Conservation (phyloP, 2,797 vertebrate genomes). For the Enteromius mattozi region DNA sequence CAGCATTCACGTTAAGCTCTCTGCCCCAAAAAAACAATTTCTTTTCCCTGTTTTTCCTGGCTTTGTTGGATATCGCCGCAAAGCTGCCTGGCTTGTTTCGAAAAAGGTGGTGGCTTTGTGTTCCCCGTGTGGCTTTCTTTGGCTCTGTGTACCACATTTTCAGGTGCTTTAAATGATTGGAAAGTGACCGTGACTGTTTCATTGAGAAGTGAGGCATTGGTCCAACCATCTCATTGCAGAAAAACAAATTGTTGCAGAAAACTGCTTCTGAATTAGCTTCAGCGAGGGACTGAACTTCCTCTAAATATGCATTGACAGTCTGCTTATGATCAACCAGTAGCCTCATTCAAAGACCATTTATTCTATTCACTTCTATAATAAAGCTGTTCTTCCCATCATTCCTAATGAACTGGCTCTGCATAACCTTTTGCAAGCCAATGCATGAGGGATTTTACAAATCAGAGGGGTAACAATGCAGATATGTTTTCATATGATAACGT, state of each 20-base stretch:
- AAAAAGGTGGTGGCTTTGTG: conserved; percentile 11
- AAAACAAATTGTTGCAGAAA: background rate
- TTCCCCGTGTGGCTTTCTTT: conserved; percentile 15
- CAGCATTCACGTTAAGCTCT: background rate
- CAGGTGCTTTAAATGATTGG: background rate
- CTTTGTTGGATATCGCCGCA: conserved; percentile 23
- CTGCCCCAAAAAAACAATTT: background rate
- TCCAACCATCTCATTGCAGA: conserved; percentile 11
- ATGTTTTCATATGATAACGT: conserved; percentile 7
- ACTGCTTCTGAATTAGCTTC: conserved; percentile 18
- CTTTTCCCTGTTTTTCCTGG: background rate
- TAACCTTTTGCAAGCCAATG: background rate
- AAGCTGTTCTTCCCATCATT: conserved; percentile 29
- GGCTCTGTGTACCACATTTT: conserved; percentile 18
- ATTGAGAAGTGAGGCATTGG: background rate
- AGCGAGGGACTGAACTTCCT: conserved; percentile 25
- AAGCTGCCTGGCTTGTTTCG: background rate
- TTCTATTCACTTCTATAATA: conserved; percentile 12
- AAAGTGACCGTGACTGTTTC: background rate
- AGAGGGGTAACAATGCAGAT: background rate
- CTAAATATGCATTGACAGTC: conserved; percentile 41
- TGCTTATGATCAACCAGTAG: conserved; percentile 24
- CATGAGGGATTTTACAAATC: conserved; percentile 30
- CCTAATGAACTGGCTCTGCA: conserved; percentile 30
- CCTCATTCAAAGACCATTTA: conserved; percentile 13